These are phyloP conservation scores for Xyrichtys novacula DNA, from an alignment of 2,797 vertebrate species.

Conservation along the genomic window DNA sequence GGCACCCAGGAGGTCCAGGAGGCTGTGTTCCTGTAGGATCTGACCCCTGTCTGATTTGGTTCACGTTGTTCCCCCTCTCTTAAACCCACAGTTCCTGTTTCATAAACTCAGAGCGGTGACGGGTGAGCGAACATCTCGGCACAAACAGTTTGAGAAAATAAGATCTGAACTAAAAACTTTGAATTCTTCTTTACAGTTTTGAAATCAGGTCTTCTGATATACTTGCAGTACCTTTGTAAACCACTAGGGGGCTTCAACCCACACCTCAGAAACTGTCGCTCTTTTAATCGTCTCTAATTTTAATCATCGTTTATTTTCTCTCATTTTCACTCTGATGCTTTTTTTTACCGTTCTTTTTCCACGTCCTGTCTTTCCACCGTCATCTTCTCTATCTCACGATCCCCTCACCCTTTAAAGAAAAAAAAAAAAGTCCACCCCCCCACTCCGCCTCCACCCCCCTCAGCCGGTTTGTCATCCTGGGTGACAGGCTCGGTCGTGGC, in stretches of 20 bases:
- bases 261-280: too few relatives aligned
- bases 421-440: constrained; percentile 1
- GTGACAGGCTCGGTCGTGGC: constrained; percentile 63
- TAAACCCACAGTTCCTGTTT: too few relatives aligned
- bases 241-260: background rate
- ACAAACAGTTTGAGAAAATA: too few relatives aligned
- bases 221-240: background rate
- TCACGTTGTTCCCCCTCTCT: too few relatives aligned
- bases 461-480: constrained; percentile 56
- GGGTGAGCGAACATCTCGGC: too few relatives aligned
- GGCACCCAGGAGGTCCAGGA: too few relatives aligned
- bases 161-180: too few relatives aligned
- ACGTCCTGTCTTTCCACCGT: constrained; percentile 18
- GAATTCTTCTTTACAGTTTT: background rate
- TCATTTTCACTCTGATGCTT: background rate
- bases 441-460: background rate
- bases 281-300: too few relatives aligned
- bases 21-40: too few relatives aligned
- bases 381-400: constrained; percentile 10
- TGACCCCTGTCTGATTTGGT: too few relatives aligned
- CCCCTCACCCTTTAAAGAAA: constrained; percentile 15
- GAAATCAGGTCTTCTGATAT: background rate
- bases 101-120: too few relatives aligned
- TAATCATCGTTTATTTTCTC: too few relatives aligned
- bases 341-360: background rate